Percentiles rank a stretch among this genome's conserved stretches.
Conservation (phyloP, 2,888 invertebrate species). For the Dicyrtomina minuta region DNA sequence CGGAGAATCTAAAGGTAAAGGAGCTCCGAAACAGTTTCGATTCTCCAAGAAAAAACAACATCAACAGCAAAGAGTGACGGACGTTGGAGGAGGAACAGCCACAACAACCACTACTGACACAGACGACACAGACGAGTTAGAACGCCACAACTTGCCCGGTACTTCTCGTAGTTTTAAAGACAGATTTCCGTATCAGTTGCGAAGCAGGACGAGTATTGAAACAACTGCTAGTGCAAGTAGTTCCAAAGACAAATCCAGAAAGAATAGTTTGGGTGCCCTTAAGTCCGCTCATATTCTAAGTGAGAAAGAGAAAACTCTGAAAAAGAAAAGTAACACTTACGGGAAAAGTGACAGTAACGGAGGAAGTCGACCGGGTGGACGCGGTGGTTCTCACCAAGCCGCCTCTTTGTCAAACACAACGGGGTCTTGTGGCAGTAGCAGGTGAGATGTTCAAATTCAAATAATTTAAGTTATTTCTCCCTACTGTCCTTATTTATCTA, state of each 20-base stretch:
- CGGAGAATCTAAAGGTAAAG: constrained; percentile 4
- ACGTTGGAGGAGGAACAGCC: no score
- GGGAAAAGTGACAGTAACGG: constrained; percentile 33
- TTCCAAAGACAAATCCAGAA: constrained; percentile 35
- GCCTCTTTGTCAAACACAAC: constrained; percentile 61
- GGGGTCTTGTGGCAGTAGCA: constrained; percentile 68
- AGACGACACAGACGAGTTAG: constrained; percentile 28
- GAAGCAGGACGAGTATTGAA: constrained; percentile 45
- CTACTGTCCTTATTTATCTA: no score
- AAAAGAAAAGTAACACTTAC: constrained; percentile 22
- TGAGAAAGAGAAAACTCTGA: constrained; percentile 49
- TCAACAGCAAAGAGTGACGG: neutral
- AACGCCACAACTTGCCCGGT: constrained; percentile 36
- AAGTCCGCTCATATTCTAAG: constrained; percentile 49
- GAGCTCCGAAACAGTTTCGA: constrained; percentile 15
- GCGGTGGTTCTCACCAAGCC: constrained; percentile 51
- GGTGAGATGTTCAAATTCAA: constrained; percentile 57
- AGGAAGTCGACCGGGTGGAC: constrained; percentile 40
- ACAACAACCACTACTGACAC: constrained; percentile 29
- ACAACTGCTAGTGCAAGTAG: constrained; percentile 1
- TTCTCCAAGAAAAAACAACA: constrained; percentile 19
- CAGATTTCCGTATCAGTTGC: constrained; percentile 44
- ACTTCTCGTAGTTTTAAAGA: constrained; percentile 41
- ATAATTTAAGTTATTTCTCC: no score
- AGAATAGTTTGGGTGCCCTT: constrained; percentile 24